Conservation (phyloP, 2,113 vertebrate genomes). For the Corythaeola cristata region DNA sequence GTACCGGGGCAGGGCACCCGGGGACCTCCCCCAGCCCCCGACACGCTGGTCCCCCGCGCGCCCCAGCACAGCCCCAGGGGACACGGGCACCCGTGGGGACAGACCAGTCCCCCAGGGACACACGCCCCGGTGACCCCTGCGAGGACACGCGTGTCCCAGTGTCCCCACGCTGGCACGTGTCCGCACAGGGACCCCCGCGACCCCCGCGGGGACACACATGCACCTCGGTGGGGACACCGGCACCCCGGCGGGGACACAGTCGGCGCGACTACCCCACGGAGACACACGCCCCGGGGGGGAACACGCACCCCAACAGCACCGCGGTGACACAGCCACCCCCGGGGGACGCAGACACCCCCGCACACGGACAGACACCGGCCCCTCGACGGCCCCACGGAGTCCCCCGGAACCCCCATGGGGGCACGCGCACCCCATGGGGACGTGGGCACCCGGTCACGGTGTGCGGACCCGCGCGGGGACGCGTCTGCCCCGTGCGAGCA, state of each 20-base stretch:
- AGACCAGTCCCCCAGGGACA: too few species aligned
- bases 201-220: not conserved
- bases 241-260: not conserved
- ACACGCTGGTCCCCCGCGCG: not conserved
- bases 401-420: too few species aligned
- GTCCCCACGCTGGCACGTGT: not conserved
- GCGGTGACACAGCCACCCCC: not conserved
- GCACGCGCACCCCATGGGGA: too few species aligned
- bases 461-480: too few species aligned
- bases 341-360: not conserved
- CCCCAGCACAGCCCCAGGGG: too few species aligned
- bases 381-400: too few species aligned
- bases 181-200: not conserved
- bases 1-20: not conserved
- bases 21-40: not conserved
- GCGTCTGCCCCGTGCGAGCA: too few species aligned
- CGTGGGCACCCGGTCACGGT: too few species aligned
- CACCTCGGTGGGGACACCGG: not conserved
- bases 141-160: not conserved
- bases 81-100: not conserved
- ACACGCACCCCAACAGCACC: not conserved
- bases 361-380: too few species aligned
- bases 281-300: not conserved
- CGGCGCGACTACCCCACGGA: not conserved
- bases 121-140: not conserved